These are phyloP conservation scores for Pleuronectes platessa DNA, from an alignment of 2,113 vertebrate genomes.

Conservation along the genomic window DNA sequence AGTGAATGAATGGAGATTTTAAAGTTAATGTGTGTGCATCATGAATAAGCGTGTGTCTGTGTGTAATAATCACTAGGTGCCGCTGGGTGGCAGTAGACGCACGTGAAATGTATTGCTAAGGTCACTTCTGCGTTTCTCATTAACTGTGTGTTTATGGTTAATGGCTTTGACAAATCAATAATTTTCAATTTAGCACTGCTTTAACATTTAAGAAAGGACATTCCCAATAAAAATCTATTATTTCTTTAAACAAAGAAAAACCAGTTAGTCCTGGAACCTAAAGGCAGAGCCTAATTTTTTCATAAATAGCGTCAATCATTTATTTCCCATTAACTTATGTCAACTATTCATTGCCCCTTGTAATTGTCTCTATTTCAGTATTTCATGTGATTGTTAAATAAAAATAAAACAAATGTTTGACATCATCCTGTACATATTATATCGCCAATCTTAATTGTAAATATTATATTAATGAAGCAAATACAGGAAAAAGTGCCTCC, in stretches of 20 bases:
- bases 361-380: background rate
- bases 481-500: too few relatives aligned
- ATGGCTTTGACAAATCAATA: background rate
- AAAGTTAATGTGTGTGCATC: background rate
- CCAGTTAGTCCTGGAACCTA: too few relatives aligned
- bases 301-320: background rate
- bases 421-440: too few relatives aligned
- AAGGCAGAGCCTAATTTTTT: background rate
- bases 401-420: too few relatives aligned
- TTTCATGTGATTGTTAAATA: too few relatives aligned
- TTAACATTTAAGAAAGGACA: too few relatives aligned
- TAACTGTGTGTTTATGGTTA: background rate
- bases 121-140: background rate
- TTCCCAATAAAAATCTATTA: background rate
- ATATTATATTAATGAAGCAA: too few relatives aligned
- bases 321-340: too few relatives aligned
- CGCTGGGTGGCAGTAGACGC: slow-evolving; percentile 45
- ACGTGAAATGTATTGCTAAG: background rate
- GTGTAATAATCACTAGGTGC: background rate
- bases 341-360: background rate
- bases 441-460: too few relatives aligned
- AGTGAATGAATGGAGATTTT: background rate
- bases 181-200: too few relatives aligned
- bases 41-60: background rate
- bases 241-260: too few relatives aligned